Percentiles rank a stretch among this genome's conserved stretches.
Evolutionary conservation across 2,113 vertebrate genomes (phyloP).

Genomic region (Spheniscus mendiculus): DNA sequence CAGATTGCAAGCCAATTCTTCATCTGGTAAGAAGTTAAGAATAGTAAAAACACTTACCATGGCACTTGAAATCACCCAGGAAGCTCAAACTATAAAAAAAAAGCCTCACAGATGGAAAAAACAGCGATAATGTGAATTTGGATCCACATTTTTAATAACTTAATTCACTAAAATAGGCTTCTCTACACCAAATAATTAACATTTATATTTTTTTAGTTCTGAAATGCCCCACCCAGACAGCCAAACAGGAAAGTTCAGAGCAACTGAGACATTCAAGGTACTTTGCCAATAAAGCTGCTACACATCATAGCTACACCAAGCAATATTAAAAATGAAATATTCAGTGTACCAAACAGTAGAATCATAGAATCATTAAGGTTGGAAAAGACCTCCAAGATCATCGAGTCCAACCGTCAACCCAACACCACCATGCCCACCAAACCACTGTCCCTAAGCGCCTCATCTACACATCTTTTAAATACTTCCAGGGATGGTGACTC

Average conservation of each 20-base stretch:
- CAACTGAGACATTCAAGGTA: neutral
- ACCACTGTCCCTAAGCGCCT: too few species aligned
- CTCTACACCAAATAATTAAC: neutral
- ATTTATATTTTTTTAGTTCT: neutral
- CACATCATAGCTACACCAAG: neutral
- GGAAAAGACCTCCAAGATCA: too few species aligned
- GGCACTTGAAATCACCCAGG: neutral
- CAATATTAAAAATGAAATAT: neutral
- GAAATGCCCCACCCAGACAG: neutral
- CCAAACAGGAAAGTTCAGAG: neutral
- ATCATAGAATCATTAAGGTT: too few species aligned
- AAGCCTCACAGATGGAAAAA: neutral
- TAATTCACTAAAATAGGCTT: neutral
- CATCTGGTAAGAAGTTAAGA: neutral
- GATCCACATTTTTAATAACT: neutral
- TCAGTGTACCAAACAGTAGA: neutral
- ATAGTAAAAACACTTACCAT: neutral
- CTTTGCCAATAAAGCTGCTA: neutral
- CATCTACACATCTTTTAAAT: too few species aligned
- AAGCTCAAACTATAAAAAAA: neutral
- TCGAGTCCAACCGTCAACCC: too few species aligned
- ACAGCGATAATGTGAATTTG: fast-evolving
- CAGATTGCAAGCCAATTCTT: neutral
- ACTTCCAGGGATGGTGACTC: too few species aligned
- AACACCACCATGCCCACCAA: too few species aligned